Conservation (phyloP, 1,140 invertebrate species). For the Ridgeia piscesae region DNA sequence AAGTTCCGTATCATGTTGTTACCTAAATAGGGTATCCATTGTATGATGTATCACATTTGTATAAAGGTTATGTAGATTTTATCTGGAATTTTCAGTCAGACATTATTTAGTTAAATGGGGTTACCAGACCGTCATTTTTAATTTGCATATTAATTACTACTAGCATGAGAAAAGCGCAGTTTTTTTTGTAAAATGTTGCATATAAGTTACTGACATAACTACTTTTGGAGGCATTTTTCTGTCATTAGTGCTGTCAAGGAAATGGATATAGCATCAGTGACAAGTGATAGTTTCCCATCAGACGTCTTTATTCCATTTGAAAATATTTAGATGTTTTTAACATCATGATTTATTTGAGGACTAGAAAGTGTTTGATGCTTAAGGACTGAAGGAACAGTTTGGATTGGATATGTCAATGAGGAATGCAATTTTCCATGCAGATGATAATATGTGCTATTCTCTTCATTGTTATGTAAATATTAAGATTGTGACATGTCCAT, state of each 20-base stretch:
- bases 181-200: background rate
- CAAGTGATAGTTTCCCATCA: background rate
- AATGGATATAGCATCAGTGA: background rate
- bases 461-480: background rate
- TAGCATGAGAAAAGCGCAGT: background rate
- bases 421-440: background rate
- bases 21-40: background rate
- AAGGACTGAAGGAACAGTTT: background rate
- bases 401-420: background rate
- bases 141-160: background rate
- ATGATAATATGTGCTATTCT: background rate
- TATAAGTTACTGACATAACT: background rate
- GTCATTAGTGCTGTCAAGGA: background rate
- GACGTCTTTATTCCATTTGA: no score
- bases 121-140: background rate
- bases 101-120: background rate
- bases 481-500: background rate
- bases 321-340: background rate
- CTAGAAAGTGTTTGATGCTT: background rate
- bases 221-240: background rate
- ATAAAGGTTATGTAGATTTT: background rate
- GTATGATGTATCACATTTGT: background rate
- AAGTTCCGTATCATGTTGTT: background rate
- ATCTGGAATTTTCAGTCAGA: background rate
- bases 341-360: background rate